These are phyloP conservation scores for Ectobius pallidus DNA, from an alignment of 2,888 invertebrate species.

Conservation along the genomic window DNA sequence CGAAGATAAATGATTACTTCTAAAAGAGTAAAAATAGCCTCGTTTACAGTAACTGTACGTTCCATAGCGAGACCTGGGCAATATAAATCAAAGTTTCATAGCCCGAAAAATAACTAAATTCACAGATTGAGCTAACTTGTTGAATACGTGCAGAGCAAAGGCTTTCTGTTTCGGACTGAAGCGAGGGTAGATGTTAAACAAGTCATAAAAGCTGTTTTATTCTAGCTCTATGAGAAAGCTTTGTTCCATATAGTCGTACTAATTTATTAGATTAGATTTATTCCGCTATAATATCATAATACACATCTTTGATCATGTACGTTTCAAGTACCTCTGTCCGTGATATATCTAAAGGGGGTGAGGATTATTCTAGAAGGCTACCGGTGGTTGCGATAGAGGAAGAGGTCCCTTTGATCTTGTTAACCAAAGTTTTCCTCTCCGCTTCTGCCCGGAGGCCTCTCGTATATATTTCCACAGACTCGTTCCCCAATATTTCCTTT, in stretches of 20 bases:
- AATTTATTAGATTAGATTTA: slow-evolving; percentile 11
- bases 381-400: neutral
- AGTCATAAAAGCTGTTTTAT: too few relatives aligned
- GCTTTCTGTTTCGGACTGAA: too few relatives aligned
- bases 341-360: neutral
- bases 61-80: too few relatives aligned
- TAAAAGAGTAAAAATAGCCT: too few relatives aligned
- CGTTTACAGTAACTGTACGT: too few relatives aligned
- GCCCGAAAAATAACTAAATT: too few relatives aligned
- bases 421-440: slow-evolving; percentile 17
- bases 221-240: too few relatives aligned
- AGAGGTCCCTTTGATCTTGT: slow-evolving; percentile 16
- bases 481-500: neutral
- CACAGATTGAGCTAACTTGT: too few relatives aligned
- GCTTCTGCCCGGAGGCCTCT: neutral
- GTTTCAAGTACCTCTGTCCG: neutral
- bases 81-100: too few relatives aligned
- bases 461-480: neutral
- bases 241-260: neutral
- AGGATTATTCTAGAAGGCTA: slow-evolving; percentile 12
- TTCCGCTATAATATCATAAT: slow-evolving; percentile 19
- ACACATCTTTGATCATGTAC: slow-evolving; percentile 16
- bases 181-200: too few relatives aligned
- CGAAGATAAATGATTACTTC: too few relatives aligned
- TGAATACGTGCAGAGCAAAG: too few relatives aligned